A percentile compares a stretch with the other conserved stretches of the same genome.
phyloP scores from a whole-genome alignment of 2,888 invertebrate species.

The Panzeria rudis region DNA sequence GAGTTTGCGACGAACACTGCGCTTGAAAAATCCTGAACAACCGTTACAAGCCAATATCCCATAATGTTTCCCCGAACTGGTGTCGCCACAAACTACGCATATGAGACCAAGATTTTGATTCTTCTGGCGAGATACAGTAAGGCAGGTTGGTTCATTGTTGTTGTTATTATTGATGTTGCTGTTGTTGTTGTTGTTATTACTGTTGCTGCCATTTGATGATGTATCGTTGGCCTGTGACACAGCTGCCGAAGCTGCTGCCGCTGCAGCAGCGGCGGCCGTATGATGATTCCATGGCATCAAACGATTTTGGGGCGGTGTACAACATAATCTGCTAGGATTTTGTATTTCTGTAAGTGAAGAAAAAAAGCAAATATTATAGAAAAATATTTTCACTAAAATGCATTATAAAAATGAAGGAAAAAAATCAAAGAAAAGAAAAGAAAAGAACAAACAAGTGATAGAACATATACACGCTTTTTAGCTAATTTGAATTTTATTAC shows the following conservation, averaged over 20 bases:
- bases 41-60: slow-evolving; percentile 99
- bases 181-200: slow-evolving; percentile 37
- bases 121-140: slow-evolving; percentile 81
- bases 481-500: slow-evolving; percentile 73
- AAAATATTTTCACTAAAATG: slow-evolving; percentile 45
- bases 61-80: slow-evolving; percentile 98
- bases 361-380: slow-evolving; percentile 45
- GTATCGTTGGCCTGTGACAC: slow-evolving; percentile 77
- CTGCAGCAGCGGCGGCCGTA: slow-evolving; percentile 76
- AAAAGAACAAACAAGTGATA: slow-evolving; percentile 23
- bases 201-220: slow-evolving; percentile 63
- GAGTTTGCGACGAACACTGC: slow-evolving; percentile 97
- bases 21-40: slow-evolving; percentile 99
- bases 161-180: slow-evolving; percentile 7
- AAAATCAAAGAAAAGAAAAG: background rate
- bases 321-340: slow-evolving; percentile 78
- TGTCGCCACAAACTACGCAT: slow-evolving; percentile 98
- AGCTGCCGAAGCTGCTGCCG: slow-evolving; percentile 68
- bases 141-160: slow-evolving; percentile 73
- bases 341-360: slow-evolving; percentile 79
- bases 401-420: slow-evolving; percentile 17
- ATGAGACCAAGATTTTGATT: slow-evolving; percentile 90
- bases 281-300: slow-evolving; percentile 82
- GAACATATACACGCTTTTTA: slow-evolving; percentile 58
- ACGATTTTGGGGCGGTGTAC: slow-evolving; percentile 81